Conservation (phyloP, 2,113 vertebrate species). For the Solea solea region DNA sequence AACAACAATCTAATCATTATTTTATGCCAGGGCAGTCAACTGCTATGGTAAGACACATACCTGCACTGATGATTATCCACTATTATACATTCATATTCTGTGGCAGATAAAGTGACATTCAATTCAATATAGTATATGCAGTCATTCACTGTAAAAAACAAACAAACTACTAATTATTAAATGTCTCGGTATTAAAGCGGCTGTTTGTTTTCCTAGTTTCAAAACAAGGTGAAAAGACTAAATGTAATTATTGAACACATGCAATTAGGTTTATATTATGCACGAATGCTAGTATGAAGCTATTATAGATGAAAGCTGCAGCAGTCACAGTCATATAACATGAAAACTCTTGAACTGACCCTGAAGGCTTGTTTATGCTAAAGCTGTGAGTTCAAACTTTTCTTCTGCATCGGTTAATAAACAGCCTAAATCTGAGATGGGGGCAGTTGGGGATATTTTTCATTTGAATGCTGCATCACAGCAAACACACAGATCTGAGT, state of each 20-base stretch:
- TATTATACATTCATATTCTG: too few species aligned
- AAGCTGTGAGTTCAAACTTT: neutral
- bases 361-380: constrained; percentile 16
- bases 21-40: constrained; percentile 9
- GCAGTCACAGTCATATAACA: constrained; percentile 7
- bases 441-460: constrained; percentile 12
- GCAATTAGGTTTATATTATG: neutral
- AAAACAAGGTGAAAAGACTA: neutral
- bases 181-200: too few species aligned
- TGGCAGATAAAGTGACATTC: neutral
- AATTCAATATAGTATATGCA: neutral
- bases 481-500: constrained; percentile 16
- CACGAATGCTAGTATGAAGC: neutral
- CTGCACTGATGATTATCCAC: too few species aligned
- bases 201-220: neutral
- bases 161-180: too few species aligned
- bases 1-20: neutral
- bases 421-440: constrained; percentile 17
- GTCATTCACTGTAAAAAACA: constrained; percentile 5
- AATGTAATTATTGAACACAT: neutral
- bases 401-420: constrained; percentile 28
- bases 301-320: neutral
- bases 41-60: neutral
- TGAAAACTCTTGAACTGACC: constrained; percentile 21
- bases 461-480: constrained; percentile 17